These are phyloP conservation scores for Drosophila funebris DNA, from an alignment of 1,140 invertebrate species.

Conservation along the genomic window DNA sequence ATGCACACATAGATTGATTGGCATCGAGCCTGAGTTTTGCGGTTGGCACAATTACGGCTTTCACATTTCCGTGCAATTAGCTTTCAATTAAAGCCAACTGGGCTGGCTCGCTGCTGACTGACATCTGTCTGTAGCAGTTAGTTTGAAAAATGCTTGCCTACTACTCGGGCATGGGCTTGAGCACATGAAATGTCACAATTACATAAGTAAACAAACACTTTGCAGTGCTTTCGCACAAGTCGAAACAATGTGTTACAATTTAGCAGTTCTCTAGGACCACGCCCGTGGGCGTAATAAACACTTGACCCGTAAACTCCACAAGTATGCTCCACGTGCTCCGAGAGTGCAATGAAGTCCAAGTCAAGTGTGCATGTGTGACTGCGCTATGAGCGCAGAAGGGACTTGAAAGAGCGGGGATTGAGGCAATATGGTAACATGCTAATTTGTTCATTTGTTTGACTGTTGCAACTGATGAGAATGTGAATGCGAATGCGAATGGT, in stretches of 20 bases:
- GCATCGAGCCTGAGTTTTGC: background rate
- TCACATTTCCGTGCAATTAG: constrained; percentile 43
- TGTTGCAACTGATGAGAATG: constrained; percentile 10
- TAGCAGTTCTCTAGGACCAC: constrained; percentile 55
- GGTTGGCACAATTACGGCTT: constrained; percentile 37
- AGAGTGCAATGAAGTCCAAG: constrained; percentile 78
- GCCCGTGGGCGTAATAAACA: constrained; percentile 77
- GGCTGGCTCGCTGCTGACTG: constrained; percentile 1
- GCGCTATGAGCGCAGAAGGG: background rate
- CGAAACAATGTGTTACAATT: constrained; percentile 76
- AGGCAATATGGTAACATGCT: constrained; percentile 53
- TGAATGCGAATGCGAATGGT: constrained; percentile 7
- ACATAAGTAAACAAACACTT: constrained; percentile 79
- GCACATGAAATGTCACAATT: constrained; percentile 63
- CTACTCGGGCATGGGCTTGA: constrained; percentile 10
- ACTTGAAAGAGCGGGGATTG: background rate
- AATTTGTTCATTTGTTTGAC: constrained; percentile 73
- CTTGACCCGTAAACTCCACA: constrained; percentile 76
- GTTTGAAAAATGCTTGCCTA: constrained; percentile 35
- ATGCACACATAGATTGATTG: constrained; percentile 42
- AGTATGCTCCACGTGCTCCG: constrained; percentile 67
- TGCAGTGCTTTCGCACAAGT: constrained; percentile 26
- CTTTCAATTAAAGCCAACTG: constrained; percentile 68
- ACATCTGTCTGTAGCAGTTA: background rate
- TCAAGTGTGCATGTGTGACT: constrained; percentile 70